Base-by-base conservation (phyloP, 1,140 invertebrate genomes). In the Andrena cerasifolii region DNA sequence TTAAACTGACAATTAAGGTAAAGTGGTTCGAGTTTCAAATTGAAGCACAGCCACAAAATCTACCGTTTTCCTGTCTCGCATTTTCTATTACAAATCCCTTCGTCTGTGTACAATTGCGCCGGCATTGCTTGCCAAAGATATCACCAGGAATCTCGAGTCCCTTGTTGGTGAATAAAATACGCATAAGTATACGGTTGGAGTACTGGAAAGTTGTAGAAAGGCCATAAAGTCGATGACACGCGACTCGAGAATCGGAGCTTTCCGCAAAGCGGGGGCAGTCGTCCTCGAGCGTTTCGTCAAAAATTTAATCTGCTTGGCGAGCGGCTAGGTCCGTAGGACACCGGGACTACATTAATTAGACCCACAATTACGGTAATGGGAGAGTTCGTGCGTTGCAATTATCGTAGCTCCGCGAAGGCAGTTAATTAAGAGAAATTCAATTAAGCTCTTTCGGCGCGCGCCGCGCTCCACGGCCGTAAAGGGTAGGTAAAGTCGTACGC, bases 341-440 rank as follows among this genome's bases (percentile, higher is more conserved):
- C 45, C 66, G 21, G 73, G 65, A 79, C 83, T 79, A 82, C 77
- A 80, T 85, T 85, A 86, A 86, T 86, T 86, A 80, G 83, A 80
- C 70, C 83, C 58, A 83, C 80, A 86, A 86, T 86, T 86, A 86
- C 84, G 80, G 84, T 86, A 86, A 86, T 86, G 84, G 84, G 84
- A 33, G 77, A 83, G 80, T 85, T 83, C 77, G 84, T 83, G 84
- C 80, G 73, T 83, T 67, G 83, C 83, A 86, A 86, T 86, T 86
- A 86, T 86, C 83, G 84, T 66, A 65, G 56, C 84, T 68, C 80
- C 59, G 26, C 68, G 80, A 85, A 85, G 80, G 74, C 65, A 83
- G 84, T 86, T 86, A 86, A 86, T 86, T 86, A 86, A 85, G 83
- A 83, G 80, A 86, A 86, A 86, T 86, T 86, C 84, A 86, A 86